phyloP scores from a whole-genome alignment of 2,888 invertebrate genomes.

The Drosophila kuntzei region DNA sequence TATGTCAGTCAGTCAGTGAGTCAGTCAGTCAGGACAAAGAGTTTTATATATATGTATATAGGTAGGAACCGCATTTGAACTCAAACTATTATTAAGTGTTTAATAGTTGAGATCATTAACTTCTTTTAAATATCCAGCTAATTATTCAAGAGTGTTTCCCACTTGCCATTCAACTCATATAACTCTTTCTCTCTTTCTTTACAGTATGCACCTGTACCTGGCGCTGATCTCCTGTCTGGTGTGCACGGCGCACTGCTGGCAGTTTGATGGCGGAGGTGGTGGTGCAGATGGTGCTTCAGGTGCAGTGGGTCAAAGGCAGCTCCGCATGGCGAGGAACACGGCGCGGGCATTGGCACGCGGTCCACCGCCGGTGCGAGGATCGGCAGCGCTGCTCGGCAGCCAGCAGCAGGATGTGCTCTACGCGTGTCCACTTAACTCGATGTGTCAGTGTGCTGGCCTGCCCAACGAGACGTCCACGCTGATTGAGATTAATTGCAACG shows the following conservation, averaged over 20 bases:
- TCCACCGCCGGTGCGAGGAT: slow-evolving; percentile 67
- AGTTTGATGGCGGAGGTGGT: slow-evolving; percentile 83
- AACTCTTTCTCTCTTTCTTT: slow-evolving; percentile 11
- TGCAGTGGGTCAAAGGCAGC: slow-evolving; percentile 32
- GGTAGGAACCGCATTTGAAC: no score
- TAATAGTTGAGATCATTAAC: no score
- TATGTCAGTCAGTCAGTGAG: no score
- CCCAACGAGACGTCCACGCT: slow-evolving; percentile 85
- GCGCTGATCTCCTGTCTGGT: slow-evolving; percentile 84
- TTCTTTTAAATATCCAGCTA: no score
- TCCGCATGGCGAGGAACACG: slow-evolving; percentile 61
- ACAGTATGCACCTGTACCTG: slow-evolving; percentile 77
- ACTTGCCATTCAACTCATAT: neutral
- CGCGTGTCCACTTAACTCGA: slow-evolving; percentile 85
- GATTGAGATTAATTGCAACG: slow-evolving; percentile 86
- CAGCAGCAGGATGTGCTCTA: slow-evolving; percentile 85
- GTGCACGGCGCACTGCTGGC: slow-evolving; percentile 84
- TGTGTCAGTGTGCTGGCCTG: slow-evolving; percentile 86
- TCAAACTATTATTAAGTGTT: no score
- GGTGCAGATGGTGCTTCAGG: slow-evolving; percentile 64
- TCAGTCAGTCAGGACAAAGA: no score
- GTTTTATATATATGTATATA: no score
- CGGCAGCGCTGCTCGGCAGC: slow-evolving; percentile 81
- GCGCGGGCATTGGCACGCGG: slow-evolving; percentile 57
- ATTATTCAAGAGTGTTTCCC: no score